These are phyloP conservation scores for Aplodontia rufa DNA, from an alignment of 2,113 vertebrate genomes.

Conservation along the genomic window DNA sequence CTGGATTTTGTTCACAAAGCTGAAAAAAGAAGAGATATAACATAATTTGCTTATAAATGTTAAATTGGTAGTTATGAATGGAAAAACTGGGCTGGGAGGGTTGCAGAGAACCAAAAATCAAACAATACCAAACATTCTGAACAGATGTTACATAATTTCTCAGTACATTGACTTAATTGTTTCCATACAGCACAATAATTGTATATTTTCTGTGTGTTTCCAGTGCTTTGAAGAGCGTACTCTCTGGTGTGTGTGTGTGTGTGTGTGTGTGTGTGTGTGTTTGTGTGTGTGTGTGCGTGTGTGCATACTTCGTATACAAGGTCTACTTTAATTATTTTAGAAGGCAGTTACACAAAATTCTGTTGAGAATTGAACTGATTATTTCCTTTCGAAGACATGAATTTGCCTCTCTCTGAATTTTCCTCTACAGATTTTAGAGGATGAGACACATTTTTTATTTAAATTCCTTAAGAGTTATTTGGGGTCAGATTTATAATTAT, in stretches of 20 bases:
- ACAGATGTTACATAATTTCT: background rate
- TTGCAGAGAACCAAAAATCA: background rate
- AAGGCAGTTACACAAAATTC: background rate
- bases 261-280: too few relatives aligned
- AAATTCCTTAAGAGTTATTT: constrained; percentile 12
- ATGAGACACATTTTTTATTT: background rate
- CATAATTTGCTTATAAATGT: background rate
- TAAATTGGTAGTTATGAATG: background rate
- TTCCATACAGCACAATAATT: background rate
- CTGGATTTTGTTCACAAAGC: background rate
- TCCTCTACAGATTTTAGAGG: background rate
- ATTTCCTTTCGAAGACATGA: constrained; percentile 5
- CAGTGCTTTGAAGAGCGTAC: background rate
- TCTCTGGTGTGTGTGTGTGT: background rate
- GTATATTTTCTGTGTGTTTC: background rate
- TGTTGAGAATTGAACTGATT: background rate
- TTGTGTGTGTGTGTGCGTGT: background rate
- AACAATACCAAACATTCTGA: background rate
- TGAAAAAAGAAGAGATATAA: background rate
- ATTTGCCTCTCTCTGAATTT: background rate
- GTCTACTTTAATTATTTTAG: background rate
- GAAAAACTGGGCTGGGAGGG: background rate
- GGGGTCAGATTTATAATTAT: constrained; percentile 10
- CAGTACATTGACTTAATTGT: background rate
- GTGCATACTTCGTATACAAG: background rate